Base-by-base conservation (phyloP, 2,888 invertebrate genomes). In the Eupeodes luniger region DNA sequence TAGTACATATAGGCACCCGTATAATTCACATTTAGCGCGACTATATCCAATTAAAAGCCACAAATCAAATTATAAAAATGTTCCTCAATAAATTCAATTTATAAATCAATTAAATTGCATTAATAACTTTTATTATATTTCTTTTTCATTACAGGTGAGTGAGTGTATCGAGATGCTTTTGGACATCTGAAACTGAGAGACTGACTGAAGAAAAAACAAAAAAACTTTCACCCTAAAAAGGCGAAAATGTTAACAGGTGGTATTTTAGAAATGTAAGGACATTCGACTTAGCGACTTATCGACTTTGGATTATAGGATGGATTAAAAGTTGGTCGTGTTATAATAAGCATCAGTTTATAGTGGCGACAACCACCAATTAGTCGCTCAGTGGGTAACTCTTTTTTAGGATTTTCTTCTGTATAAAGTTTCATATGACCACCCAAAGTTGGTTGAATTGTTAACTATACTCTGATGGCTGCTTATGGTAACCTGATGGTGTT, bases 41-140 rank as follows among this genome's bases (percentile, higher is more conserved):
- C 70, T 74, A 62, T 70, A 75, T 85, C 85, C 85, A 88, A 88
- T 88, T 88, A 88, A 88, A 81, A 81, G 81, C 64, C 74, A 85
- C 88, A 88, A 88, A 87, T 87, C 87, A 87, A 80, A 72, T 72
- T 59, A 72, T 59, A 72, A 72, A 70, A 81, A 75, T 70, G 69
- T 76, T 64, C 70, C 67, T 61, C 81, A 85, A 72, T 81, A 85
- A 85, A 81, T 79, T 79, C 70, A 86, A 82, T 72, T 72, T 83
- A 79, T 64, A 82, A 86, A 83, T 79, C 83, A 86, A 76, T 86
- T 86, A 76, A 79, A 82, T 83, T 76, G 75, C 59, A 79, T 86
- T 85, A 88, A 85, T 85, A 81, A 81, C 47, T 53, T 78, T 61
- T 57, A 61, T 64, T 47, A 44, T 85, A 47, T 77, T 51, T 72